Evolutionary conservation across 2,113 vertebrate species (phyloP).

Genomic region (Conger conger): DNA sequence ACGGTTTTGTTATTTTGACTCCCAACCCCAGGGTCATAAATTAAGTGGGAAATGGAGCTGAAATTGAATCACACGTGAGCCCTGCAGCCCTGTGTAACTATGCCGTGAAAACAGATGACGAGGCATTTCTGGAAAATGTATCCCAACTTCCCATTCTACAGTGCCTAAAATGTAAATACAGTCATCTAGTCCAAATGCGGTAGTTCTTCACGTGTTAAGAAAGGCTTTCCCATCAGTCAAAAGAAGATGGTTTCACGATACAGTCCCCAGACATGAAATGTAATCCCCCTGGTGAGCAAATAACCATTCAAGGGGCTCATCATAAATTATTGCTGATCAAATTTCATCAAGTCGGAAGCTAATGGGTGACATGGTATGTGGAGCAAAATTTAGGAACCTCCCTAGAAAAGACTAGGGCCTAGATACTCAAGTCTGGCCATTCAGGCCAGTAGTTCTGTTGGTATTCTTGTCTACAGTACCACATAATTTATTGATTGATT

Average conservation of each 20-base stretch:
- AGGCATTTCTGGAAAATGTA: slow-evolving; percentile 33
- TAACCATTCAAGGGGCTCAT: slow-evolving; percentile 52
- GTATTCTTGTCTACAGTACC: no score
- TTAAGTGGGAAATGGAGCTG: slow-evolving; percentile 24
- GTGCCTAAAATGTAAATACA: neutral
- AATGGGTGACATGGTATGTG: slow-evolving; percentile 42
- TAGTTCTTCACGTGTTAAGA: neutral
- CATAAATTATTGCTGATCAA: slow-evolving; percentile 63
- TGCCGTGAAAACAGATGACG: slow-evolving; percentile 37
- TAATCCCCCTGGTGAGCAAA: slow-evolving; percentile 45
- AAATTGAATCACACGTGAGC: slow-evolving; percentile 48
- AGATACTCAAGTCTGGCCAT: no score
- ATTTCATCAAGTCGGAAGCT: slow-evolving; percentile 61
- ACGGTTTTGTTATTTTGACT: slow-evolving; percentile 38
- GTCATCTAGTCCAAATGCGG: neutral
- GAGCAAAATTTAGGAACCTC: slow-evolving; percentile 12
- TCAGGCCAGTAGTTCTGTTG: no score
- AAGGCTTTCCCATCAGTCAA: slow-evolving; percentile 19
- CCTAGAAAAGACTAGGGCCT: no score
- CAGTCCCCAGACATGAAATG: slow-evolving; percentile 53
- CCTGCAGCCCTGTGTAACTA: slow-evolving; percentile 38
- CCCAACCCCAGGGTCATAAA: slow-evolving; percentile 33
- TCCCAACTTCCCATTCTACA: slow-evolving; percentile 26
- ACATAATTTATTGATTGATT: no score
- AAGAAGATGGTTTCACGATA: slow-evolving; percentile 51